A percentile compares a stretch with the other conserved stretches of the same genome.
Evolutionary conservation across 2,113 vertebrate species (phyloP).

Genomic region (Peromyscus leucopus): DNA sequence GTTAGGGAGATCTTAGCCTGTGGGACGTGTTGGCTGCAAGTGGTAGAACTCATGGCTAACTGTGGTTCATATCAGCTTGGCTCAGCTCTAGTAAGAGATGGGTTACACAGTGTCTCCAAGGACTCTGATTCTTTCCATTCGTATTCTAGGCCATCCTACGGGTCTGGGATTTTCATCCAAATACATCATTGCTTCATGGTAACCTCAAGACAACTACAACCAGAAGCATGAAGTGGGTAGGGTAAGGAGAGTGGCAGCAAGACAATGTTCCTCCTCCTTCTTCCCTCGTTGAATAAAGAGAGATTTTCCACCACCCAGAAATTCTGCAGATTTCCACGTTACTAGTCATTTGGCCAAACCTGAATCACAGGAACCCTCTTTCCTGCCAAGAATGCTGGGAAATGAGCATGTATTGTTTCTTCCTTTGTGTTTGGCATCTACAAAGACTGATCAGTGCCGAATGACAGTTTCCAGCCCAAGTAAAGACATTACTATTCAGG

Average conservation of each 20-base stretch:
- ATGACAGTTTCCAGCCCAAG: too few relatives aligned
- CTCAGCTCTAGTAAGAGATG: neutral
- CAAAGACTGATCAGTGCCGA: too few relatives aligned
- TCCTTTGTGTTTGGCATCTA: neutral
- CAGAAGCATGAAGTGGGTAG: neutral
- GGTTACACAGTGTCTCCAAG: accelerated
- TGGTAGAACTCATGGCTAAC: neutral
- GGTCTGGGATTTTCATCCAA: neutral
- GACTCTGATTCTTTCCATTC: neutral
- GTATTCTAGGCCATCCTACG: neutral
- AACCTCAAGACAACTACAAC: neutral
- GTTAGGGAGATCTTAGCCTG: neutral
- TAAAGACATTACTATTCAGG: accelerated
- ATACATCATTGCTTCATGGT: neutral
- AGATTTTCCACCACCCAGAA: neutral
- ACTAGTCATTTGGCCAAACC: neutral
- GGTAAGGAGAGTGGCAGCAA: neutral
- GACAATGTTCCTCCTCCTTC: neutral
- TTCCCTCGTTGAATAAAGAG: neutral
- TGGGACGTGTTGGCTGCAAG: neutral
- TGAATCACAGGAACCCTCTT: neutral
- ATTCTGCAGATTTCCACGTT: neutral
- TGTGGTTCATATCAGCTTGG: neutral
- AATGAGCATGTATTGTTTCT: neutral
- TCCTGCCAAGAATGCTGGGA: neutral